Base-by-base conservation (phyloP, 2,113 vertebrate genomes). In the Nothobranchius kuhntae region DNA sequence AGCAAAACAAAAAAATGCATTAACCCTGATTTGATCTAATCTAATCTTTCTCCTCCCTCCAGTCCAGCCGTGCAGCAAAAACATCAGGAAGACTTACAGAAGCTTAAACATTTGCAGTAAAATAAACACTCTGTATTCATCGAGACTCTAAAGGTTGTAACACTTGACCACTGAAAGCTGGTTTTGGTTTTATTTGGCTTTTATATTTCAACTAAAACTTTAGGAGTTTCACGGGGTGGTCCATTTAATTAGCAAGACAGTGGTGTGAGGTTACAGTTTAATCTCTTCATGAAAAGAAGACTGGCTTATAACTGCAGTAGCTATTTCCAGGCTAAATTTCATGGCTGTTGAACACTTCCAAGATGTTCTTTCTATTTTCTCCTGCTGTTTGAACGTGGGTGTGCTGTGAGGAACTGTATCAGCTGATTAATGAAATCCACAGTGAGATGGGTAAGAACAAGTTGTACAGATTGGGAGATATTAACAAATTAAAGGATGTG, bases 371-470 rank as follows among this genome's bases (percentile, higher is more conserved):
- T 53, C 62, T 17, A 12, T 51, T 47, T 53, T 14, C 2, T 24
- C 57, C 60, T 59, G 68, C 58, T 72, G 26, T 64, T 47, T 40
- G 42, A 71, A 44, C 7, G 65, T 80, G 76, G 73, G 72, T 26
- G 72, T 53, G 61, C 56, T 45, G 65, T 36, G 57, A 0, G 0
- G 14, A 81, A 51, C 64, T 38, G n/a, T 82, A 73, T 75, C 21
- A 21, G 64, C 67, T 47, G 50, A 76, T 83, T 83, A 81, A 76
- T 83, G 75, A 74, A 81, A 84, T 53, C 61, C 77, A 58, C 61
- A 65, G 55, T 13, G 35, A 65, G 74, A 36, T 48, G 58, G 62
- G 56, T 65, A 42, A 17, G 47, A 53, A 17, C 6, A 35, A 57
- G 36, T n/a, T 51, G 63, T 26, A 24, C 50, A 54, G 66, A 82